Evolutionary conservation across 1,140 invertebrate species (phyloP).

Genomic region (Philotrypesis tridentata): DNA sequence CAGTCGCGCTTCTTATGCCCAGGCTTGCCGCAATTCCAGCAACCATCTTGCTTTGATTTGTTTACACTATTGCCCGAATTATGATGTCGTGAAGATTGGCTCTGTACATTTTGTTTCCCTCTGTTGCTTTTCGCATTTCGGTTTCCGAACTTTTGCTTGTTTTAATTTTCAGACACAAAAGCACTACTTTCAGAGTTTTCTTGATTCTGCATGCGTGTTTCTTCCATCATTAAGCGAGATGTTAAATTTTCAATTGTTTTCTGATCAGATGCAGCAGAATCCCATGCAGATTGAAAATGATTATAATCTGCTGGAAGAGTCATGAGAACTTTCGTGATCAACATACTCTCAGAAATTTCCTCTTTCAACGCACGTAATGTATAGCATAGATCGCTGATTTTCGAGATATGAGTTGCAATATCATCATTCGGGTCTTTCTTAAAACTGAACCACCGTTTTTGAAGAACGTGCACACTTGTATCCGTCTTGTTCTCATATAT

Average conservation of each 20-base stretch:
- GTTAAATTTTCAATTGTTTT: slow-evolving; percentile 26
- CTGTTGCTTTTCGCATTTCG: not conserved
- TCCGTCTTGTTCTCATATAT: slow-evolving; percentile 66
- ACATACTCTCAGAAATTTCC: slow-evolving; percentile 53
- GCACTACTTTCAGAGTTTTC: slow-evolving; percentile 24
- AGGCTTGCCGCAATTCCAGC: slow-evolving; percentile 28
- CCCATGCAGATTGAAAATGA: slow-evolving; percentile 58
- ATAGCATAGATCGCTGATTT: slow-evolving; percentile 54
- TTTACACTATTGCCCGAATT: too few relatives aligned
- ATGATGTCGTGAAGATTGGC: too few relatives aligned
- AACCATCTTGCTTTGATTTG: slow-evolving; percentile 2
- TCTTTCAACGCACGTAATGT: slow-evolving; percentile 54
- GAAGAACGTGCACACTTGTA: slow-evolving; percentile 60
- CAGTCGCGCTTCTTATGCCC: slow-evolving; percentile 43
- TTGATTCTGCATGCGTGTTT: slow-evolving; percentile 19
- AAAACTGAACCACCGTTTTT: slow-evolving; percentile 60
- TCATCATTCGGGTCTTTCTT: slow-evolving; percentile 49
- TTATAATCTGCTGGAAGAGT: slow-evolving; percentile 55
- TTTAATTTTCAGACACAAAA: not conserved
- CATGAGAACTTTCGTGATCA: slow-evolving; percentile 63
- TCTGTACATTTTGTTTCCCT: too few relatives aligned
- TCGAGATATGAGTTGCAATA: slow-evolving; percentile 52
- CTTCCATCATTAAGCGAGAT: slow-evolving; percentile 37
- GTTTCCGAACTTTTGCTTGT: not conserved
- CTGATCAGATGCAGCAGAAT: slow-evolving; percentile 44